phyloP scores from a whole-genome alignment of 2,888 invertebrate genomes.

The Campopleginae sp. region DNA sequence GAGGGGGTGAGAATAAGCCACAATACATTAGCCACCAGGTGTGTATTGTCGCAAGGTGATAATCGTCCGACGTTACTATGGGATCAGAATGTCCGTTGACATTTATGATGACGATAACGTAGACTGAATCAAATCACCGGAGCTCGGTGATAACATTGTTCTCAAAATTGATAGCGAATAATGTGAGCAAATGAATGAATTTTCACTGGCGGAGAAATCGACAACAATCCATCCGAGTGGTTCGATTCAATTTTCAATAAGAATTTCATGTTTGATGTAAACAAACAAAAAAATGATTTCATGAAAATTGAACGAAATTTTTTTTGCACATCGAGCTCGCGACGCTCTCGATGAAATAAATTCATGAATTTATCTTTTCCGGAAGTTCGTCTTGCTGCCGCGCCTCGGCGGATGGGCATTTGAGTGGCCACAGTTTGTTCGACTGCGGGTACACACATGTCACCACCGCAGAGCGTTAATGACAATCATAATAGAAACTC shows the following conservation, averaged over 20 bases:
- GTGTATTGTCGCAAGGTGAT: slow-evolving; percentile 54
- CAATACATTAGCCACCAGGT: slow-evolving; percentile 25
- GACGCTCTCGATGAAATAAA: too few species aligned
- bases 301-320: too few species aligned
- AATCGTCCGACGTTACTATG: slow-evolving; percentile 41
- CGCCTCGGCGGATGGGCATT: slow-evolving; percentile 31
- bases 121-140: slow-evolving; percentile 33
- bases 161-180: slow-evolving; percentile 45
- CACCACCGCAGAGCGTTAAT: slow-evolving; percentile 62
- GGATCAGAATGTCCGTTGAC: slow-evolving; percentile 48
- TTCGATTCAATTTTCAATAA: too few species aligned
- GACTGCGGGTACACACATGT: slow-evolving; percentile 43
- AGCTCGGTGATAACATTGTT: slow-evolving; percentile 16
- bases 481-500: slow-evolving; percentile 66
- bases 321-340: too few species aligned
- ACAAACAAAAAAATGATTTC: too few species aligned
- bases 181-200: not conserved
- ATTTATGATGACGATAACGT: slow-evolving; percentile 55
- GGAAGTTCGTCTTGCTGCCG: not conserved
- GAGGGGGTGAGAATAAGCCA: slow-evolving; percentile 12
- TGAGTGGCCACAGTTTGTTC: slow-evolving; percentile 53
- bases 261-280: too few species aligned
- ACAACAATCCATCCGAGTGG: too few species aligned
- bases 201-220: too few species aligned
- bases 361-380: slow-evolving; percentile 1